Conservation (phyloP, 2,888 invertebrate species). For the Ochropacha duplaris region DNA sequence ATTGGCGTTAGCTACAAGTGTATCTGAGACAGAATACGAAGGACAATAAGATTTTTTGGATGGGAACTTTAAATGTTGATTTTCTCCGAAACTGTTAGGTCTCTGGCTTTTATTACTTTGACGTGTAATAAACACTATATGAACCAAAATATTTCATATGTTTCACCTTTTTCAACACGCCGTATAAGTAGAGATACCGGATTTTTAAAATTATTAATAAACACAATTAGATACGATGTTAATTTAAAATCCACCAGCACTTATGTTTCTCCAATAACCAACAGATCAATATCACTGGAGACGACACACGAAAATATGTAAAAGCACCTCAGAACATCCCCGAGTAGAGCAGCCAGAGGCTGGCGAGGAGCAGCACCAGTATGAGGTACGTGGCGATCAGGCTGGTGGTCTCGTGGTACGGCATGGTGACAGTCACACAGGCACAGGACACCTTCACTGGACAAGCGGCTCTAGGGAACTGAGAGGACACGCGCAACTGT, state of each 20-base stretch:
- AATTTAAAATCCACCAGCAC: background rate
- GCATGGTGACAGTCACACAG: constrained; percentile 54
- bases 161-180: no score
- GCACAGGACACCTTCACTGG: constrained; percentile 57
- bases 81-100: no score
- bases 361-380: constrained; percentile 85
- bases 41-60: no score
- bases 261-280: background rate
- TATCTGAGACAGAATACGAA: no score
- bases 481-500: constrained; percentile 44
- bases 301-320: constrained; percentile 11
- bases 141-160: no score
- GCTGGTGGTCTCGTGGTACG: constrained; percentile 85
- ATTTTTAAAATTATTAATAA: background rate
- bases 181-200: background rate
- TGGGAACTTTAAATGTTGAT: no score
- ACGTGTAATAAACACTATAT: no score
- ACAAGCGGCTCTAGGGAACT: constrained; percentile 67
- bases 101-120: no score
- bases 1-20: no score
- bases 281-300: background rate
- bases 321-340: constrained; percentile 81
- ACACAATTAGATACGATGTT: background rate
- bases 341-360: constrained; percentile 87
- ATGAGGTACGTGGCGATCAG: constrained; percentile 88